Percentiles rank a stretch among this genome's conserved stretches.
Conservation (phyloP, 2,888 invertebrate genomes). For the Sinhomidia bicolor region DNA sequence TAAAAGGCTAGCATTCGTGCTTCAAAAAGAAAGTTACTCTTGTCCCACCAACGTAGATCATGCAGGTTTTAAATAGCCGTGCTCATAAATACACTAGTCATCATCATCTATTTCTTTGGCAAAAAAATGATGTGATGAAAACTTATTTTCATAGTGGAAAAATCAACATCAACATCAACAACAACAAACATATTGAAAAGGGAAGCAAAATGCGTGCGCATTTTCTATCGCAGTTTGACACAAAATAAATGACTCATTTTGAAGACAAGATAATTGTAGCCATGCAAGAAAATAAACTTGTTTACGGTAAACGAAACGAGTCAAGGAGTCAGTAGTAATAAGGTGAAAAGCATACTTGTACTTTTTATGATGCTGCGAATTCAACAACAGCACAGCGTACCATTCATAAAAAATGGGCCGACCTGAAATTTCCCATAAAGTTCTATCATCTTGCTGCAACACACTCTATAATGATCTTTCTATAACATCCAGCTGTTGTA, state of each 20-base stretch:
- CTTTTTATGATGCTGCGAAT: too few relatives aligned
- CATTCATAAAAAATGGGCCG: constrained; percentile 14
- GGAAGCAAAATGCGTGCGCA: neutral
- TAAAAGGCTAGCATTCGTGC: neutral
- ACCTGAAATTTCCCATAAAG: constrained; percentile 35
- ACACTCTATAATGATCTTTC: neutral
- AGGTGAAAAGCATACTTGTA: neutral
- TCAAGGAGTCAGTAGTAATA: neutral
- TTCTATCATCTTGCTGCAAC: neutral
- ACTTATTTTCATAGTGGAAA: neutral
- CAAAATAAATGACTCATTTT: constrained; percentile 27
- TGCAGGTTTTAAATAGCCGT: too few relatives aligned
- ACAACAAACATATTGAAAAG: neutral
- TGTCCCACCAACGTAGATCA: constrained; percentile 13
- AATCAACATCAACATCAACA: neutral
- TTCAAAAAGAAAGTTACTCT: constrained; percentile 1
- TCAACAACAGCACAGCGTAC: neutral
- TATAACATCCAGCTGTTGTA: constrained; percentile 33
- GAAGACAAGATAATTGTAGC: constrained; percentile 21
- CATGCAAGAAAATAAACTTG: constrained; percentile 13
- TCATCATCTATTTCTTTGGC: neutral
- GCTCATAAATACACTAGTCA: neutral
- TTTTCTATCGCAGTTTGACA: constrained; percentile 15
- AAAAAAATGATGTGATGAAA: neutral
- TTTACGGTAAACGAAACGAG: constrained; percentile 11